A percentile compares a stretch with the other conserved stretches of the same genome.
These are phyloP conservation scores for Chelonus insularis DNA, from an alignment of 1,140 invertebrate species.

Conservation along the genomic window DNA sequence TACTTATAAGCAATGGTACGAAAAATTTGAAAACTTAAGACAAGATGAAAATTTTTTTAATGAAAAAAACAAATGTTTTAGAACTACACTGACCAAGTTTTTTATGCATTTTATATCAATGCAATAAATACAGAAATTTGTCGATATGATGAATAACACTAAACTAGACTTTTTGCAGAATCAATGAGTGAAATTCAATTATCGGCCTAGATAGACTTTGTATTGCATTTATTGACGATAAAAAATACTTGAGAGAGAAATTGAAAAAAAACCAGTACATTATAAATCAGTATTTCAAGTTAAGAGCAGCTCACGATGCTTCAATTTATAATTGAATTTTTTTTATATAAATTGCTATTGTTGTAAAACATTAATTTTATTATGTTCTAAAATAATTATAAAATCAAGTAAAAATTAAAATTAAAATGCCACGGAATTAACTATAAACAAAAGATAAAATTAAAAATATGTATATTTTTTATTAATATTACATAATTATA, in stretches of 20 bases:
- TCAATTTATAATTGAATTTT: not conserved
- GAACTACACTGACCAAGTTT: no score
- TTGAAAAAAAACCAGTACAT: not conserved
- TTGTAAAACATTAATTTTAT: not conserved
- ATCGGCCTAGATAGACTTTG: not conserved
- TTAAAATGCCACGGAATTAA: not conserved
- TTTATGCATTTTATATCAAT: no score
- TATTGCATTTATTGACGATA: not conserved
- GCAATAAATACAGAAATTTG: no score
- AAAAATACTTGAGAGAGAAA: not conserved
- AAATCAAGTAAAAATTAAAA: not conserved
- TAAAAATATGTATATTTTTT: conserved; percentile 47
- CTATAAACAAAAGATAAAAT: not conserved
- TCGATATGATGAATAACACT: no score
- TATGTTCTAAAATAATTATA: not conserved
- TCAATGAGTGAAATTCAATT: no score
- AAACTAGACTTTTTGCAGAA: no score
- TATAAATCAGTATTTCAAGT: conserved; percentile 5
- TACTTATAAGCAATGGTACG: no score
- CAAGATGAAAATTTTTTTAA: no score
- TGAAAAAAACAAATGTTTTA: no score
- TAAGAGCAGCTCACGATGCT: conserved; percentile 3
- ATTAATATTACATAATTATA: conserved; percentile 48
- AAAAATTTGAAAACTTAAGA: no score
- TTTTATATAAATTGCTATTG: not conserved